Evolutionary conservation across 2,888 invertebrate species (phyloP).

Genomic region (Drosophila tanythrix): DNA sequence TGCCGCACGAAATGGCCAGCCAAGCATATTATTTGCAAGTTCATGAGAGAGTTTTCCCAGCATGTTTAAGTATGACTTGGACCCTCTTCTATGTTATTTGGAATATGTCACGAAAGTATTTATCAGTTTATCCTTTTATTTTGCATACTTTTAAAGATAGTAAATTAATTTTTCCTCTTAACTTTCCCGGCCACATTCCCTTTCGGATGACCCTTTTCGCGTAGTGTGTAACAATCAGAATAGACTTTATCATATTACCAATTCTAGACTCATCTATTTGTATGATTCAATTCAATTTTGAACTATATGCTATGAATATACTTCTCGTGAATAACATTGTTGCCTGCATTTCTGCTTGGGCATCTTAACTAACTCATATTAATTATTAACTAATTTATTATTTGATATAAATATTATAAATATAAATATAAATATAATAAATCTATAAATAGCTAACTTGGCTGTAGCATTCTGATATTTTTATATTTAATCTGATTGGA

Average conservation of each 20-base stretch:
- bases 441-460: too few species aligned
- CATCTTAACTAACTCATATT: too few species aligned
- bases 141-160: background rate
- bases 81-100: background rate
- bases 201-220: background rate
- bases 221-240: background rate
- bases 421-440: too few species aligned
- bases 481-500: background rate
- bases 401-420: too few species aligned
- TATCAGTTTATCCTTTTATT: background rate
- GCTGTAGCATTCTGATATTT: too few species aligned
- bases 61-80: background rate
- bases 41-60: background rate
- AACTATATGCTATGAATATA: too few species aligned
- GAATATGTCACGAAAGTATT: background rate
- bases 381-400: too few species aligned
- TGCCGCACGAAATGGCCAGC: background rate
- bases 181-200: background rate
- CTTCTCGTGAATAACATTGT: fast-evolving
- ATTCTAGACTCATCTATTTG: background rate
- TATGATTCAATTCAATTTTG: background rate
- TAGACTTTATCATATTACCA: background rate
- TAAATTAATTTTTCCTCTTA: background rate
- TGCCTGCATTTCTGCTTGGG: too few species aligned
- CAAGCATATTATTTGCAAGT: conserved; percentile 1